Evolutionary conservation across 2,888 invertebrate species (phyloP), one percentile per base, ranked within the genome.

Genomic region (Limnephilus auricula): DNA sequence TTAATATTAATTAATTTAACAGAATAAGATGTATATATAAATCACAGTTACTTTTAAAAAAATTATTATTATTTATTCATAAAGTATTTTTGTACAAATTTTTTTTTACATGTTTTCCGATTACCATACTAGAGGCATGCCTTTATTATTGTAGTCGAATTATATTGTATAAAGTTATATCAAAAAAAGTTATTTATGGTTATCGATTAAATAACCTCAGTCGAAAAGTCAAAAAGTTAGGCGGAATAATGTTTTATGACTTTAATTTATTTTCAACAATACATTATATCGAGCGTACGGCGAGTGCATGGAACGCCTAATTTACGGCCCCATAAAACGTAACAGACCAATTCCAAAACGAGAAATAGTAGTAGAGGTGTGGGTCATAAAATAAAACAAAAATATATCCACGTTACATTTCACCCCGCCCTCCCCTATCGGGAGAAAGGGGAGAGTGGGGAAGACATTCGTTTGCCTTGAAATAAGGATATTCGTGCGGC

Each of bases 361-460:
- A 15, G 87, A 32, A 87, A 87, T 87, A 65, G 65, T 65, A n/a
- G 65, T 25, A 78, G 78, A 87, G 78, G 87, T 87, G 87, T 78
- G 87, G 87, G 78, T 65, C 87, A 78, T 87, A 87, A 87, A 87
- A 87, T 87, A 87, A 87, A 87, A 87, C 87, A 87, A 87, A 87
- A 87, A 85, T 85, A 85, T 85, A 85, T 85, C 85, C 85, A 40
- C 30, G 85, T 82, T 30, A 30, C 85, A 40, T 45, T 85, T 40
- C 85, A 85, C 85, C 45, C 84, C 37, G 4, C 25, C 84, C 84
- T 40, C 84, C 84, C 82, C 82, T 34, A 82, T 65, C 9, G 65
- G 65, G 65, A 65, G 34, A 45, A 85, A 85, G 45, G 85, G 65
- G n/a, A 65, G 65, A 65, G 9, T 65, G 65, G 84, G 30, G n/a